phyloP scores from a whole-genome alignment of 2,888 invertebrate genomes.

The Baronia brevicornis region DNA sequence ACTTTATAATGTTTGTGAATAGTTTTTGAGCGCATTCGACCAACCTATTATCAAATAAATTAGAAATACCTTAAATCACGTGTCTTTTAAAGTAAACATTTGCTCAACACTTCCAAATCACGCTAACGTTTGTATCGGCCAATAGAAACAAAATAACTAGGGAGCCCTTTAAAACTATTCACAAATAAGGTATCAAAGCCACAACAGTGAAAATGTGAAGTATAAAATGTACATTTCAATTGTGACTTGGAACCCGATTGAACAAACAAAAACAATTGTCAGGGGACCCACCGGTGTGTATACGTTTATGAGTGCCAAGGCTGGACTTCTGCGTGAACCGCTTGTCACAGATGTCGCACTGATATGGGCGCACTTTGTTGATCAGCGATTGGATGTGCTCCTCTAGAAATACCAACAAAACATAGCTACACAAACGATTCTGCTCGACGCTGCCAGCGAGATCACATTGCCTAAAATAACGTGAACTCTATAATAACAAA shows the following conservation, averaged over 20 bases:
- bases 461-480: constrained; percentile 53
- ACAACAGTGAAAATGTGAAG: constrained; percentile 42
- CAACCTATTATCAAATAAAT: constrained; percentile 31
- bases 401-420: constrained; percentile 76
- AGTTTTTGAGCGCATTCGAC: constrained; percentile 74
- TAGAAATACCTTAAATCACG: constrained; percentile 16
- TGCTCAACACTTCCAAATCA: constrained; percentile 43
- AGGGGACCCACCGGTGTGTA: constrained; percentile 81
- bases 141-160: constrained; percentile 29
- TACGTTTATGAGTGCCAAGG: constrained; percentile 87
- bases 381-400: constrained; percentile 78
- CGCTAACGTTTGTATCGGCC: constrained; percentile 33
- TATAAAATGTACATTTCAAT: constrained; percentile 28
- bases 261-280: constrained; percentile 61
- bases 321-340: constrained; percentile 89
- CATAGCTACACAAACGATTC: constrained; percentile 66
- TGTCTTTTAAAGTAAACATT: constrained; percentile 20
- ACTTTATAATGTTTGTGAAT: constrained; percentile 70
- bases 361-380: constrained; percentile 77
- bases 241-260: constrained; percentile 67
- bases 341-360: constrained; percentile 86
- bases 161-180: constrained; percentile 75
- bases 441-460: constrained; percentile 44
- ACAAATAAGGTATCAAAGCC: constrained; percentile 71
- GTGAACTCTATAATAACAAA: constrained; percentile 59